phyloP scores from a whole-genome alignment of 92 coral and sea anemone species.

The Parazoanthus swiftii region DNA sequence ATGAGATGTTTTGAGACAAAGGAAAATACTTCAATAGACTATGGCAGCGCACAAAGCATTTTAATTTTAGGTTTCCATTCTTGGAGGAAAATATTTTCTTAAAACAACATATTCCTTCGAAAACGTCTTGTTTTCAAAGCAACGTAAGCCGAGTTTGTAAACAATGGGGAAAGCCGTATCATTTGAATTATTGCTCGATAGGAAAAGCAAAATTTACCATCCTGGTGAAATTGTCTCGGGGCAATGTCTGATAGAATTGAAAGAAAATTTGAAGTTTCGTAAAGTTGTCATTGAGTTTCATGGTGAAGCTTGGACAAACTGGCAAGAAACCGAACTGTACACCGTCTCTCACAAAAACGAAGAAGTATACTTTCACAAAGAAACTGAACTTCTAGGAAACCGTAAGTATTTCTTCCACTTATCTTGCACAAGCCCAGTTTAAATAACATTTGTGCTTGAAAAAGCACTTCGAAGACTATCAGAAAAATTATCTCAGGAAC shows the following conservation, averaged over 20 bases:
- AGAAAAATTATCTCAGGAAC: background rate
- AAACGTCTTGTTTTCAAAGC: slow-evolving; percentile 37
- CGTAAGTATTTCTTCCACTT: slow-evolving; percentile 54
- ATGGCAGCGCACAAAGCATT: background rate
- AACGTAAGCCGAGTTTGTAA: slow-evolving; percentile 1
- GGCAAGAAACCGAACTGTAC: slow-evolving; percentile 80
- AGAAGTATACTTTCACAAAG: slow-evolving; percentile 81
- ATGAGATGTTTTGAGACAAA: background rate
- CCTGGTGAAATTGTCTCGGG: slow-evolving; percentile 84
- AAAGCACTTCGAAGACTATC: background rate
- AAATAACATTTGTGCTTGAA: background rate
- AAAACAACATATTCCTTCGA: background rate
- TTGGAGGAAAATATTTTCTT: background rate
- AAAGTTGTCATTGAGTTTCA: slow-evolving; percentile 76
- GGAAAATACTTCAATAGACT: background rate
- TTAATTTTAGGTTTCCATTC: background rate
- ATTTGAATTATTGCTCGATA: slow-evolving; percentile 54
- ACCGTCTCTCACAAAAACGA: slow-evolving; percentile 79
- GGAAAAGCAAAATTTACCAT: slow-evolving; percentile 66
- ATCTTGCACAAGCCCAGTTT: background rate
- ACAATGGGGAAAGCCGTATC: slow-evolving; percentile 65
- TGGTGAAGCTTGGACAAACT: slow-evolving; percentile 82
- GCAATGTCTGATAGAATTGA: slow-evolving; percentile 64
- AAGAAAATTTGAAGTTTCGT: slow-evolving; percentile 71
- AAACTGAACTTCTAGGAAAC: slow-evolving; percentile 65